A percentile compares a stretch with the other conserved stretches of the same genome.
Evolutionary conservation across 2,113 vertebrate genomes (phyloP).

Genomic region (Morone saxatilis): DNA sequence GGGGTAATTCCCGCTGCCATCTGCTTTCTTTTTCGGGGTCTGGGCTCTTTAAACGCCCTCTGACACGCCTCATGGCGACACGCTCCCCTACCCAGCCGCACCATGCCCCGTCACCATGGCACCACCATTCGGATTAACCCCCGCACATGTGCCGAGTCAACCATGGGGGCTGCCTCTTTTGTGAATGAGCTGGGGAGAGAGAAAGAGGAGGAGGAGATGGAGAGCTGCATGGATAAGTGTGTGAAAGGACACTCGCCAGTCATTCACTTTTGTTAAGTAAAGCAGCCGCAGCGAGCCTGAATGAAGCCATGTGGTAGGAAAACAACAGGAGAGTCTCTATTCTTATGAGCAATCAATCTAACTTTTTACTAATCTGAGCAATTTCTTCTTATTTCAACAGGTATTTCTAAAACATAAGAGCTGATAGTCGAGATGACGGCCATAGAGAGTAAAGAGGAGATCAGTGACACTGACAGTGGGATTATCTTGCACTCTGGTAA

Average conservation of each 20-base stretch:
- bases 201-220: constrained; percentile 37
- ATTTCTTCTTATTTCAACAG: constrained; percentile 59
- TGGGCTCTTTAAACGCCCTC: constrained; percentile 79
- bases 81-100: constrained; percentile 65
- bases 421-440: constrained; percentile 62
- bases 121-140: constrained; percentile 79
- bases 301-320: constrained; percentile 53
- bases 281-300: constrained; percentile 55
- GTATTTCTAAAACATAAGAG: constrained; percentile 23
- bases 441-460: constrained; percentile 90
- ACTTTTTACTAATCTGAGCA: constrained; percentile 17
- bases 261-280: constrained; percentile 73
- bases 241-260: constrained; percentile 77
- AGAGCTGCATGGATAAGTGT: constrained; percentile 68
- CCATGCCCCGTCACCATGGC: constrained; percentile 81
- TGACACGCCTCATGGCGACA: constrained; percentile 77
- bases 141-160: constrained; percentile 85
- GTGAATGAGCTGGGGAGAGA: constrained; percentile 66
- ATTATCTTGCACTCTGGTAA: constrained; percentile 92
- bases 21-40: constrained; percentile 81
- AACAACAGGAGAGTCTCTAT: constrained; percentile 12
- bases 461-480: constrained; percentile 91
- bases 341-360: background rate
- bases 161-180: constrained; percentile 79
- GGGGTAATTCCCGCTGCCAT: constrained; percentile 82